Evolutionary conservation across 2,113 vertebrate species (phyloP), one percentile per base, ranked within the genome.

Genomic region (Poecile atricapillus): DNA sequence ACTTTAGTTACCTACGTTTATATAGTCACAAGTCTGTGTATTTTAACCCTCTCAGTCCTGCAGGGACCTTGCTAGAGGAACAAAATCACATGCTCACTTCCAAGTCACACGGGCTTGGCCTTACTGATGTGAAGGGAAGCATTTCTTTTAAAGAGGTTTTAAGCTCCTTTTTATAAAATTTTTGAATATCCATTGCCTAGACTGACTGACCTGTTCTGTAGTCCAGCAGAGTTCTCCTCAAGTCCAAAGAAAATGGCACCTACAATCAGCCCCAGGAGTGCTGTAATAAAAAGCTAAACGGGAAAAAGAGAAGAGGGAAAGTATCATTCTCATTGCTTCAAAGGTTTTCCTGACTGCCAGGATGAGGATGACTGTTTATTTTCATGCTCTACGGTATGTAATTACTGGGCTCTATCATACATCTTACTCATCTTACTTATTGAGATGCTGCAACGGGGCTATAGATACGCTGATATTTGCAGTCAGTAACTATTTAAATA

Each of bases 171-270:
- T 52, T 77, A 41, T 33, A 19, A 49, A 13, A 30, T 12, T 25
- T 77, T 46, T 62, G 6, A 64, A 56, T 52, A 70, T 58, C n/a
- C 9, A 13, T 65, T 43, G 24, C 21, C 33, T 46, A 83, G 76
- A 68, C 60, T 65, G 41, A 96, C 97, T 95, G 60, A 99, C 99
- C 99, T 98, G 97, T 99, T 99, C 96, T 99, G 99, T 1, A 99
- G 96, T 33, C 99, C 99, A 13, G 97, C 46, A 2, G 35, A 4
- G 69, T 98, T 95, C 1, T 97, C 21, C 71, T 97, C 41, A 13
- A 99, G 97, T 5, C 89, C 94, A 78, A 98, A 99, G 98, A 98
- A 99, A 94, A 99, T 98, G 19, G 97, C 98, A 23, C 99, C 99
- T 10, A 99, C 97, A 33, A 98, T 15, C 64, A 99, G 91, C 59